Percentiles rank a stretch among this genome's conserved stretches.
Conservation (phyloP, 2,113 vertebrate species). For the Phalacrocorax brasilianus region DNA sequence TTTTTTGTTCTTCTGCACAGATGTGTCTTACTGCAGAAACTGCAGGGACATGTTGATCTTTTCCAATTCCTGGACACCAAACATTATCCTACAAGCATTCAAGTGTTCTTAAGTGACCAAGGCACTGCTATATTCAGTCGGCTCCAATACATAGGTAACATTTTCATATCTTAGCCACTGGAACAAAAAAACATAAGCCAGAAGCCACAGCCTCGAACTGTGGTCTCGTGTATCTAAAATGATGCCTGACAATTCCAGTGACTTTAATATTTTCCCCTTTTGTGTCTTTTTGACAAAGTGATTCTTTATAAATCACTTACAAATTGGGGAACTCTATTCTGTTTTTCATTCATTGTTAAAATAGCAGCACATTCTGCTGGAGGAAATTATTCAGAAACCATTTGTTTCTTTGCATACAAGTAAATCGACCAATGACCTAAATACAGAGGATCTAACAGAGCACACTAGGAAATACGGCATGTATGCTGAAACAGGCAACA, state of each 20-base stretch:
- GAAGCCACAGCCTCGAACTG: neutral
- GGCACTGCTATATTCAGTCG: neutral
- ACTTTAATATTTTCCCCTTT: neutral
- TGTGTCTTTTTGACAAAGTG: neutral
- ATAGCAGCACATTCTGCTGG: neutral
- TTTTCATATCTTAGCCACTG: neutral
- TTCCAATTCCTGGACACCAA: neutral
- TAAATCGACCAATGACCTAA: neutral
- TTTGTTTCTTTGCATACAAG: neutral
- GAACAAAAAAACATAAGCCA: neutral
- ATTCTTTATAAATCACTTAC: neutral
- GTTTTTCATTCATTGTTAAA: neutral
- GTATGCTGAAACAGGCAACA: neutral
- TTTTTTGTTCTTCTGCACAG: neutral
- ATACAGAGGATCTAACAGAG: neutral
- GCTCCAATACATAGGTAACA: neutral
- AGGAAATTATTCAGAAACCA: neutral
- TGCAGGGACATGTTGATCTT: neutral
- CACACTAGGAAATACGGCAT: accelerated
- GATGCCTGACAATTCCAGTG: neutral
- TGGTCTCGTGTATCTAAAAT: neutral
- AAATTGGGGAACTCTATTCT: neutral
- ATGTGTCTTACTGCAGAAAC: neutral
- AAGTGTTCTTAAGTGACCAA: neutral
- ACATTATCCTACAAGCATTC: neutral